Evolutionary conservation across 2,888 invertebrate genomes (phyloP).

Genomic region (Calameuta idolon): DNA sequence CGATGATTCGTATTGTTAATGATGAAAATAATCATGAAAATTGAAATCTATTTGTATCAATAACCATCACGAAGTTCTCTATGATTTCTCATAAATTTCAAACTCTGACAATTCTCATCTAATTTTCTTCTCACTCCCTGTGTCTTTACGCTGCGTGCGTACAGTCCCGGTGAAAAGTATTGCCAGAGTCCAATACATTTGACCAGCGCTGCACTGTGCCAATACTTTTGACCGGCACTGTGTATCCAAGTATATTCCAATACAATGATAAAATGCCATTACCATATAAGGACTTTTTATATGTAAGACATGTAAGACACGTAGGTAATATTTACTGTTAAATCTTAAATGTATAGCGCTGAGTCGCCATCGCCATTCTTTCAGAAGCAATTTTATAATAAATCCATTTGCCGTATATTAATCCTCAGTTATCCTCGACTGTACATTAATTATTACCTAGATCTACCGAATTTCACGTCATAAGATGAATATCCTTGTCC

Average conservation of each 20-base stretch:
- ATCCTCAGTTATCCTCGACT: neutral
- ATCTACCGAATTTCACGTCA: neutral
- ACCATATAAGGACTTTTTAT: conserved; percentile 29
- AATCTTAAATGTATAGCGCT: conserved; percentile 44
- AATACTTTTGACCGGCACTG: too few species aligned
- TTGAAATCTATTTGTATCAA: neutral
- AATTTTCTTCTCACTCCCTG: neutral
- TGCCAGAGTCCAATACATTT: neutral
- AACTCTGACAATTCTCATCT: neutral
- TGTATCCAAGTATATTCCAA: neutral
- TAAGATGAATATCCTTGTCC: neutral
- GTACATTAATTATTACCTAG: neutral
- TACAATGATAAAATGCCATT: neutral
- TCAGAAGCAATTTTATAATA: conserved; percentile 54
- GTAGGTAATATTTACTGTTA: conserved; percentile 54
- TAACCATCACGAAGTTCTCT: neutral
- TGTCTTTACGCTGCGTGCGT: neutral
- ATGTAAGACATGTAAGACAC: conserved; percentile 44
- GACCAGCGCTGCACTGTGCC: neutral
- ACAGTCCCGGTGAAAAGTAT: neutral
- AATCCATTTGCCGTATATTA: conserved; percentile 32
- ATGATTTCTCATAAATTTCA: neutral
- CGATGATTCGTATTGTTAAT: neutral
- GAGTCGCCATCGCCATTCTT: conserved; percentile 50
- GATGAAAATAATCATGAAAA: neutral